Evolutionary conservation across 2,797 vertebrate genomes (phyloP), one percentile per base, ranked within the genome.

Genomic region (Neosilurus hyrtlii): DNA sequence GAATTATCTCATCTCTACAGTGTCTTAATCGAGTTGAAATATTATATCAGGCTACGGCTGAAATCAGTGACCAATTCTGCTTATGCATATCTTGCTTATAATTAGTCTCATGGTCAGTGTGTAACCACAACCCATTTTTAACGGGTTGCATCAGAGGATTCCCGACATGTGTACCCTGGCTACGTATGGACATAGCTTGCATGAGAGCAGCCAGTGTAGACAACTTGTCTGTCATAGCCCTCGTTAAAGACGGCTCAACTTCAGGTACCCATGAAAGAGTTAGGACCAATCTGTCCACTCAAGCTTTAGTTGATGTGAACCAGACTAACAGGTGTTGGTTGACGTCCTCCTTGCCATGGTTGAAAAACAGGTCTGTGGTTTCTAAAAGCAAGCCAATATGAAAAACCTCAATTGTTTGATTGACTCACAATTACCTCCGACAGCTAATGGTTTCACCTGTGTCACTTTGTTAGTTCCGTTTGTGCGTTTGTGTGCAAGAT

Each of bases 81-180:
- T 91, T 88, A 88, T 92, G 90, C 90, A 90, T 90, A 88, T 91
- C 87, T 68, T 88, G 87, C 91, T 79, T 89, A 89, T 92, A 92
- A 93, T 92, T 93, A 90, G 89, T 90, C 87, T 82, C 88, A 82
- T 88, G 89, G 87, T 90, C 88, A 76, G 86, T 84, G 88, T 81
- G 87, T 77, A 86, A 87, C 86, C 84, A 87, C 87, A 88, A 62
- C 85, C 92, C 84, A 86, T 88, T 93, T 94, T 93, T 94, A 94
- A 92, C 92, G 84, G 70, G 61, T 84, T 93, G 91, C 92, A 93
- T 88, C 88, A 84, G 88, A 90, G 90, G 93, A 92, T 93, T 93
- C 91, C 91, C 89, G 88, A 90, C 88, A 84, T 91, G 90, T 92
- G 92, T 92, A 91, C 89, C 88, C 89, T 88, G 88, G 88, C 85